Evolutionary conservation across 1,140 invertebrate genomes (phyloP), one percentile per base, ranked within the genome.

Genomic region (Amphibalanus amphitrite): DNA sequence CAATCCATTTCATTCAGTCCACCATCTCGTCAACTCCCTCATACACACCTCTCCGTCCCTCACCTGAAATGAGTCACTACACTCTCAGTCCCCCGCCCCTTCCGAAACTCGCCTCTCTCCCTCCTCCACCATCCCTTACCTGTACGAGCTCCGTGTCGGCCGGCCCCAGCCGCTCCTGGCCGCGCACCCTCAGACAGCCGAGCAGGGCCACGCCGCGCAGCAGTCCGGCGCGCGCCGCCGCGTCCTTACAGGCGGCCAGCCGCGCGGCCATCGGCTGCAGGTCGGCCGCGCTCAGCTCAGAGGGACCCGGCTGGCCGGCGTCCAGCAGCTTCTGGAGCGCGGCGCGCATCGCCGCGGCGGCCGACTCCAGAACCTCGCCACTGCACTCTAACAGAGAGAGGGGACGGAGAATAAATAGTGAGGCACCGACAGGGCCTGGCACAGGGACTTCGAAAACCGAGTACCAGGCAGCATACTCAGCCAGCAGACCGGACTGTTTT

Each of bases 251-350:
- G 47, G 47, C 47, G 47, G 47, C 47, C 13, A 23, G 10, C 1
- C 47, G 73, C 69, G 47, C 10, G 6, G 47, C 20, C 47, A 59
- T 59, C 13, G 13, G 47, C 47, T 59, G 47, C 47, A 59, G 47
- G 47, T 59, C 47, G 47, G 47, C 47, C 47, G 47, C 13, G 13
- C 13, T 59, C 47, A 59, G 47, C 10, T 59, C 47, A 20, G 47
- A 8, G 10, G 47, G 47, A 30, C 64, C 70, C 69, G 23, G 69
- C 71, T 33, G 10, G 17, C 71, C 29, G 69, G 28, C 70, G 4
- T 85, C 81, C 29, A 86, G 72, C 75, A 86, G 79, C 75, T 84
- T 85, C 20, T 81, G 79, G 15, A 81, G 80, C 29, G 85, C 75
- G 69, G 72, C 75, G 79, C 70, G 77, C 74, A 29, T 75, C 77